Conservation (phyloP, 2,113 vertebrate genomes). For the Procapra przewalskii region DNA sequence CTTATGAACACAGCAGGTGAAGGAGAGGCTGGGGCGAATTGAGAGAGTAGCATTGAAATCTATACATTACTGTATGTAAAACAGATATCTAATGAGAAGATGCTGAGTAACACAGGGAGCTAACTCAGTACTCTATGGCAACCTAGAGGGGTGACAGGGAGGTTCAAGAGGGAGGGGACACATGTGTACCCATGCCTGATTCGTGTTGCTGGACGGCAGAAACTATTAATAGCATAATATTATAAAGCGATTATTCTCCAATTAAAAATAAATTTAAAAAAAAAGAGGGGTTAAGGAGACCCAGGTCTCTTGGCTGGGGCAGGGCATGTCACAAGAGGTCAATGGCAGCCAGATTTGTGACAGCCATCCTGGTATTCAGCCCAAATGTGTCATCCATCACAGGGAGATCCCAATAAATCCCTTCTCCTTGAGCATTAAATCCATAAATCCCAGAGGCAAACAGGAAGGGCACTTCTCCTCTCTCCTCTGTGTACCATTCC, state of each 20-base stretch:
- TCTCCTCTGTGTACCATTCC: neutral
- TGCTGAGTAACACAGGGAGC: neutral
- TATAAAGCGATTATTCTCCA: neutral
- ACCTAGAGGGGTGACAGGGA: neutral
- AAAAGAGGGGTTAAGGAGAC: neutral
- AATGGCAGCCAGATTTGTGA: neutral
- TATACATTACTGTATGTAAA: neutral
- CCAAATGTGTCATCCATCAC: neutral
- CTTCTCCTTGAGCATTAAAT: neutral
- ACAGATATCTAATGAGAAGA: neutral
- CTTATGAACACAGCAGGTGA: neutral
- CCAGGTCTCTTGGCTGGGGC: neutral
- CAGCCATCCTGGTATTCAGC: neutral
- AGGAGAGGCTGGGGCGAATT: neutral
- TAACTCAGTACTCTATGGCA: neutral
- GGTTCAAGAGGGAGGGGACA: neutral
- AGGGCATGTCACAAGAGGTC: neutral
- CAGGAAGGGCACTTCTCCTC: neutral
- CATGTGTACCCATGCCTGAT: neutral
- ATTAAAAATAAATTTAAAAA: neutral
- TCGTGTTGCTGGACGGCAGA: rapidly evolving
- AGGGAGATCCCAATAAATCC: neutral
- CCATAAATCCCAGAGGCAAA: neutral
- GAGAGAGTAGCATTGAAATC: neutral
- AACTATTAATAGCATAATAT: neutral